A percentile compares a stretch with the other conserved stretches of the same genome.
These are phyloP conservation scores for Sinosuthora webbiana DNA, from an alignment of 2,113 vertebrate species.

Conservation along the genomic window DNA sequence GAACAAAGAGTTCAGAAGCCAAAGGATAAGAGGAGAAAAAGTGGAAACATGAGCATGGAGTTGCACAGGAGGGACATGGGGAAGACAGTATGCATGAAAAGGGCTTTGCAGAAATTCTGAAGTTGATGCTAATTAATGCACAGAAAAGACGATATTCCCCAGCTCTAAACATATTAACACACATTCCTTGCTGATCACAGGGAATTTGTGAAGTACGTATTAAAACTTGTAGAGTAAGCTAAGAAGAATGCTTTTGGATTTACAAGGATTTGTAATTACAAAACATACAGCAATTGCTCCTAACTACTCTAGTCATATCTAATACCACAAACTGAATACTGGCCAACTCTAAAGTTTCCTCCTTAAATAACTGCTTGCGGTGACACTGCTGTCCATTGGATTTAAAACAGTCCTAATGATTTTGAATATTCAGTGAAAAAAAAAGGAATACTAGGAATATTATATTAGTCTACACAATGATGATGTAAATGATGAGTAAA, in stretches of 20 bases:
- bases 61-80: neutral
- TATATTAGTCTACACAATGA: neutral
- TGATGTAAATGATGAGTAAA: neutral
- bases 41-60: neutral
- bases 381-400: neutral
- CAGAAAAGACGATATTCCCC: neutral
- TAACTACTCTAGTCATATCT: neutral
- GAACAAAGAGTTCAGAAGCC: neutral
- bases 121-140: neutral
- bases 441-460: neutral
- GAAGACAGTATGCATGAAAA: neutral
- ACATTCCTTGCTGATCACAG: neutral
- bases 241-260: neutral
- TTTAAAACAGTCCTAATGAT: neutral
- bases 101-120: neutral
- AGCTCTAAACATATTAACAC: neutral
- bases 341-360: neutral
- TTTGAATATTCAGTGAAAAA: neutral
- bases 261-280: neutral
- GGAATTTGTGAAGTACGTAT: neutral
- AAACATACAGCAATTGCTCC: neutral
- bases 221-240: neutral
- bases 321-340: neutral
- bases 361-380: neutral
- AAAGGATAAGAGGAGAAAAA: neutral